Conservation (phyloP, 2,113 vertebrate genomes). For the Rhineura floridana region DNA sequence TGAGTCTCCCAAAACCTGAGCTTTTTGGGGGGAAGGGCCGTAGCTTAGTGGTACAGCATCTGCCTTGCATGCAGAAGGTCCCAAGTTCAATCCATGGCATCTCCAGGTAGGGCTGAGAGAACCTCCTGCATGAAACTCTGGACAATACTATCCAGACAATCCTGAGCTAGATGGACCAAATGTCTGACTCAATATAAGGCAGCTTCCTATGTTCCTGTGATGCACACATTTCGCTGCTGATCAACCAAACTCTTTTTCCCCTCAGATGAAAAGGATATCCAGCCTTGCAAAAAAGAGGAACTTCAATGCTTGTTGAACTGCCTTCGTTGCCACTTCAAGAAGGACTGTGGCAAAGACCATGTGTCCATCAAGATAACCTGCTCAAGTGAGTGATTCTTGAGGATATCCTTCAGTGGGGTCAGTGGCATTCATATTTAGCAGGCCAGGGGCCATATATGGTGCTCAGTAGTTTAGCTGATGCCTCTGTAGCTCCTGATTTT, state of each 20-base stretch:
- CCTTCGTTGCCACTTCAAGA: conserved; percentile 81
- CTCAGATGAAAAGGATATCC: conserved; percentile 73
- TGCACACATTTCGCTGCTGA: conserved; percentile 3
- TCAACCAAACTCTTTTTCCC: conserved; percentile 36
- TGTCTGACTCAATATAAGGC: too few relatives aligned
- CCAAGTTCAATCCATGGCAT: too few relatives aligned
- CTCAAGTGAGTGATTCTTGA: conserved; percentile 80
- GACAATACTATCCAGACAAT: too few relatives aligned
- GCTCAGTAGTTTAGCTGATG: neutral
- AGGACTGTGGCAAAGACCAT: conserved; percentile 79
- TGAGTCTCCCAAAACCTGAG: fast-evolving
- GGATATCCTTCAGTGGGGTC: neutral
- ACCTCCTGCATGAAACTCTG: too few relatives aligned
- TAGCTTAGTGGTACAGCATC: too few relatives aligned
- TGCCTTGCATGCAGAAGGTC: too few relatives aligned
- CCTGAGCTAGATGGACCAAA: too few relatives aligned
- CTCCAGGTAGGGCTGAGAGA: too few relatives aligned
- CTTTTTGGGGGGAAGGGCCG: too few relatives aligned
- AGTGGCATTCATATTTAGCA: too few relatives aligned
- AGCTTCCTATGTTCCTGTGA: too few relatives aligned
- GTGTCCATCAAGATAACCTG: conserved; percentile 90
- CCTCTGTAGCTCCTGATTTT: neutral
- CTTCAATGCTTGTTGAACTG: conserved; percentile 72
- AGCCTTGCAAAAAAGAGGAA: conserved; percentile 71
- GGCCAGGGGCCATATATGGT: neutral